phyloP scores from a whole-genome alignment of 2,113 vertebrate genomes.

The Pseudorectes ferrugineus region DNA sequence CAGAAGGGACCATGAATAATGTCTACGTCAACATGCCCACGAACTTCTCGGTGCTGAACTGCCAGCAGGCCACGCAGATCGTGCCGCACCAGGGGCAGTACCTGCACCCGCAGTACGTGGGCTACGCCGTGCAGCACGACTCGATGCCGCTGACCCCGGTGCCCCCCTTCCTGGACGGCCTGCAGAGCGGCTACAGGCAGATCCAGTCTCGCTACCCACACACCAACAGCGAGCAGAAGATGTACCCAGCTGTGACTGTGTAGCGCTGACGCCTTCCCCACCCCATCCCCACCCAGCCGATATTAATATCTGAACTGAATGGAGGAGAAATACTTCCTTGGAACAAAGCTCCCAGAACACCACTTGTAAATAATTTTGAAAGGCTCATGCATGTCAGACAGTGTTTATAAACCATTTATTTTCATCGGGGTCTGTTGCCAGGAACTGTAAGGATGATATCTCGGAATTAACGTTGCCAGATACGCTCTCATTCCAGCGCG shows the following conservation, averaged over 20 bases:
- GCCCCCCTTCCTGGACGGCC: conserved; percentile 80
- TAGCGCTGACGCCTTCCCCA: conserved; percentile 21
- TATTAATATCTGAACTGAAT: not conserved
- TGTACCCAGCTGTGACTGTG: conserved; percentile 91
- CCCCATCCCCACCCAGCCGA: not conserved
- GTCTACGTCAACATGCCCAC: conserved; percentile 97
- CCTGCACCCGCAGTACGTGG: conserved; percentile 91
- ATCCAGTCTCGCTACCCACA: conserved; percentile 89
- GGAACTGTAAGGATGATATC: conserved; percentile 2
- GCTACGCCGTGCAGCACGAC: conserved; percentile 85
- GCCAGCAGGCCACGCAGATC: conserved; percentile 95
- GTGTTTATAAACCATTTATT: conserved; percentile 40
- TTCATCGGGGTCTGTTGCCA: conserved; percentile 8
- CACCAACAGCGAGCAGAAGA: conserved; percentile 83
- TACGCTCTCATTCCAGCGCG: conserved; percentile 28
- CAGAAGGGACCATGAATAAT: conserved; percentile 87
- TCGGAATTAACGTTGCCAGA: conserved; percentile 42
- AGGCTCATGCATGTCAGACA: not conserved
- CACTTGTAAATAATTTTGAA: conserved; percentile 31
- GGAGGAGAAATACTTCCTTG: not conserved
- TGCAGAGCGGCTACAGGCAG: conserved; percentile 86
- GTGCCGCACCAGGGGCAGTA: conserved; percentile 95
- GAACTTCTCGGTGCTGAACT: conserved; percentile 96
- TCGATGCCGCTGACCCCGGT: conserved; percentile 75
- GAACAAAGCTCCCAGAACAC: not conserved